phyloP scores from a whole-genome alignment of 2,113 vertebrate species.

The Phrynosoma platyrhinos region DNA sequence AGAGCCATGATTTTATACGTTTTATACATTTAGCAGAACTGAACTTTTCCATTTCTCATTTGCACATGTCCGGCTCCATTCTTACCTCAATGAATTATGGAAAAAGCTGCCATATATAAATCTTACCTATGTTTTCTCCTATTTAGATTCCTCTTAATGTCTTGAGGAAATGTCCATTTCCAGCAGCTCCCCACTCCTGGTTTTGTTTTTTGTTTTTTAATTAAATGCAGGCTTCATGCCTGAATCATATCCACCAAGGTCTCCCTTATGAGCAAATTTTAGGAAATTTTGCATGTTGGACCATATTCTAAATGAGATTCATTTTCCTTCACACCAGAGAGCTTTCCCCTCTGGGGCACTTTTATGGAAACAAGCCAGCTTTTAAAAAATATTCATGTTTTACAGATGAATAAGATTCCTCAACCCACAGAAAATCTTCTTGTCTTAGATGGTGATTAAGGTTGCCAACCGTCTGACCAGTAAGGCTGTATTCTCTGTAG shows the following conservation, averaged over 20 bases:
- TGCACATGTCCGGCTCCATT: slow-evolving; percentile 51
- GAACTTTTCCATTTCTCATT: slow-evolving; percentile 55
- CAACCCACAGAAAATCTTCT: slow-evolving; percentile 8
- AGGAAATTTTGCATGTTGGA: not conserved
- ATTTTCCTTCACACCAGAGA: slow-evolving; percentile 43
- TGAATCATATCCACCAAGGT: slow-evolving; percentile 34
- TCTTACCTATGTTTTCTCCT: slow-evolving; percentile 45
- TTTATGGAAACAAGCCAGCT: slow-evolving; percentile 27
- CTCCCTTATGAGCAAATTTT: slow-evolving; percentile 19
- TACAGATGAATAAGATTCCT: slow-evolving; percentile 9
- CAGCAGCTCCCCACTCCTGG: slow-evolving; percentile 18
- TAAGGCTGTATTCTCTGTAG: not conserved
- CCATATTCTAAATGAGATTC: slow-evolving; percentile 49
- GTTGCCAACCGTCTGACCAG: not conserved
- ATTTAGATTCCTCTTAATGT: slow-evolving; percentile 1
- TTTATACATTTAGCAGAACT: slow-evolving; percentile 40
- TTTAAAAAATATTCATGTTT: slow-evolving; percentile 27
- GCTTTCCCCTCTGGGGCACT: not conserved
- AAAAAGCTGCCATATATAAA: slow-evolving; percentile 45
- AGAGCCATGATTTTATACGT: slow-evolving; percentile 32
- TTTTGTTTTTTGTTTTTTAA: not conserved
- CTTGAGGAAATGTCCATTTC: slow-evolving; percentile 36
- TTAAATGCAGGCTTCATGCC: slow-evolving; percentile 38
- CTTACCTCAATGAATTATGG: slow-evolving; percentile 17
- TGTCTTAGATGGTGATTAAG: not conserved